These are phyloP conservation scores for Toxotes chatareus DNA, from an alignment of 2,113 vertebrate species.

Conservation along the genomic window DNA sequence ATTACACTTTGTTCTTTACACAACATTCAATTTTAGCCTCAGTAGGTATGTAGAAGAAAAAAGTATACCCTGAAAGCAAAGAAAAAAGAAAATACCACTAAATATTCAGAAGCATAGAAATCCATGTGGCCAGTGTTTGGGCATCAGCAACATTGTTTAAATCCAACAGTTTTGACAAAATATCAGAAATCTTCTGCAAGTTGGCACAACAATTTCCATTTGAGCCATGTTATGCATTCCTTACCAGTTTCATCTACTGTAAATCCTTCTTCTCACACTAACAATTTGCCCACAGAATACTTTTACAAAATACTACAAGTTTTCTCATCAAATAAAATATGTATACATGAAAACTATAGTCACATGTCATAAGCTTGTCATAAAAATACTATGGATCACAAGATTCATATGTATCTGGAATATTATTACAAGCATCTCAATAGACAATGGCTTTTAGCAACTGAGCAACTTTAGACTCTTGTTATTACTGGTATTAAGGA, in stretches of 20 bases:
- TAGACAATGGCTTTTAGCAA: conserved; percentile 38
- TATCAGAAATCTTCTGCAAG: conserved; percentile 11
- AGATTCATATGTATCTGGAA: conserved; percentile 11
- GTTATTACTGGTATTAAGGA: neutral
- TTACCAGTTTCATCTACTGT: neutral
- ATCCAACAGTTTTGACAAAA: neutral
- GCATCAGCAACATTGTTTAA: neutral
- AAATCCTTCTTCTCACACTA: neutral
- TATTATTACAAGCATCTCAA: conserved; percentile 15
- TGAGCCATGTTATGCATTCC: conserved; percentile 8
- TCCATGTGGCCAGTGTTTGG: neutral
- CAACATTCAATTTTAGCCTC: conserved; percentile 64
- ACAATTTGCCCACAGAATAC: conserved; percentile 1
- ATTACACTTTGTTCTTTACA: conserved; percentile 43
- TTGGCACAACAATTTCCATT: conserved; percentile 30
- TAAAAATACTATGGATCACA: conserved; percentile 7
- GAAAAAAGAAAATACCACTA: neutral
- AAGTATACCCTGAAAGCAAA: conserved; percentile 10
- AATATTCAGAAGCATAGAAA: conserved; percentile 19
- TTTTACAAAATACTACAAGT: conserved; percentile 6
- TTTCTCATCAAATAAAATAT: conserved; percentile 30
- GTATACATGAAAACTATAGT: conserved; percentile 14
- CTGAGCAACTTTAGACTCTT: conserved; percentile 11
- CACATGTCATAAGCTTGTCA: conserved; percentile 11
- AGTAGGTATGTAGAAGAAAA: conserved; percentile 17